A percentile compares a stretch with the other conserved stretches of the same genome.
phyloP scores from a whole-genome alignment of 2,113 vertebrate species.

The mouse (Mus musculus) region GRCm39 chr3:60238001-60238500 shows the following conservation, averaged over 20 bases:
- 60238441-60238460: not conserved
- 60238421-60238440: not conserved
- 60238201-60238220: not conserved
- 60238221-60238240: not conserved
- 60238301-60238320: not conserved
- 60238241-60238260: not conserved
- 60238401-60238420: not conserved
- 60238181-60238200: not conserved
- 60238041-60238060: not conserved
- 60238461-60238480: conserved; percentile 11
- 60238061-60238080: not conserved
- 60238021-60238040: not conserved
- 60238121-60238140: not conserved
- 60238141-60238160: not conserved
- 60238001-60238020: not conserved
- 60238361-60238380: conserved; percentile 19
- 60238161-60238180: not conserved
- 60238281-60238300: not conserved
- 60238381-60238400: not conserved
- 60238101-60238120: not conserved
- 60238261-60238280: not conserved
- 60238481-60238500: not conserved
- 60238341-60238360: not conserved
- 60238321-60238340: not conserved
- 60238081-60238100: not conserved